Percentiles rank a stretch among this genome's conserved stretches.
These are phyloP conservation scores for Larimichthys polyactis DNA, from an alignment of 2,113 vertebrate genomes.

Conservation along the genomic window DNA sequence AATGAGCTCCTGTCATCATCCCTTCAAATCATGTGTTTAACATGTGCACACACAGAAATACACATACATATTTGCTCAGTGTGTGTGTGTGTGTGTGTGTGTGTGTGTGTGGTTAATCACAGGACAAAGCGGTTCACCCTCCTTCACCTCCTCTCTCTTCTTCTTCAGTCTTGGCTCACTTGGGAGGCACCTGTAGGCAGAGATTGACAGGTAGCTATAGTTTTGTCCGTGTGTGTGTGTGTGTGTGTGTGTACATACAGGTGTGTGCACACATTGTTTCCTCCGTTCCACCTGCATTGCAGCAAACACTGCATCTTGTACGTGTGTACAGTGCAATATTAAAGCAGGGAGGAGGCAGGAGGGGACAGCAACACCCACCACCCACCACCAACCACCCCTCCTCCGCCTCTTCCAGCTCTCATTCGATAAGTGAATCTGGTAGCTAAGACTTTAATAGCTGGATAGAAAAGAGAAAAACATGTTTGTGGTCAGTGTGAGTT, in stretches of 20 bases:
- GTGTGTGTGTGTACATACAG: background rate
- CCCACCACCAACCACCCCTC: no score
- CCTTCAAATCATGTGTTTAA: background rate
- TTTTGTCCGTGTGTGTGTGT: constrained; percentile 16
- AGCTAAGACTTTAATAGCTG: background rate
- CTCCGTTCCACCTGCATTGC: constrained; percentile 61
- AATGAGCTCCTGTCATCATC: background rate
- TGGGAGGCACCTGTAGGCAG: constrained; percentile 52
- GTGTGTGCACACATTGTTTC: constrained; percentile 2
- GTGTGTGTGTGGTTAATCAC: constrained; percentile 35
- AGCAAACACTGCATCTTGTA: constrained; percentile 45
- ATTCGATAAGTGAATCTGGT: background rate
- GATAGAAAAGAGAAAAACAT: background rate
- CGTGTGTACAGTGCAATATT: constrained; percentile 19
- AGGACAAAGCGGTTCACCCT: constrained; percentile 34
- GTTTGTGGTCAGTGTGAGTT: background rate
- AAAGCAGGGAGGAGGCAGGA: constrained; percentile 15
- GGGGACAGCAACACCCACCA: background rate
- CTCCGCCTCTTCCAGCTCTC: background rate
- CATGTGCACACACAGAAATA: background rate
- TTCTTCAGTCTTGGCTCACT: constrained; percentile 43
- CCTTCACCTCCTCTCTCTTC: constrained; percentile 40
- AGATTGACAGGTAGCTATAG: constrained; percentile 49
- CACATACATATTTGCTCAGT: background rate
- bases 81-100: background rate